Evolutionary conservation across 2,797 vertebrate species (phyloP).

Genomic region (Acomys russatus): DNA sequence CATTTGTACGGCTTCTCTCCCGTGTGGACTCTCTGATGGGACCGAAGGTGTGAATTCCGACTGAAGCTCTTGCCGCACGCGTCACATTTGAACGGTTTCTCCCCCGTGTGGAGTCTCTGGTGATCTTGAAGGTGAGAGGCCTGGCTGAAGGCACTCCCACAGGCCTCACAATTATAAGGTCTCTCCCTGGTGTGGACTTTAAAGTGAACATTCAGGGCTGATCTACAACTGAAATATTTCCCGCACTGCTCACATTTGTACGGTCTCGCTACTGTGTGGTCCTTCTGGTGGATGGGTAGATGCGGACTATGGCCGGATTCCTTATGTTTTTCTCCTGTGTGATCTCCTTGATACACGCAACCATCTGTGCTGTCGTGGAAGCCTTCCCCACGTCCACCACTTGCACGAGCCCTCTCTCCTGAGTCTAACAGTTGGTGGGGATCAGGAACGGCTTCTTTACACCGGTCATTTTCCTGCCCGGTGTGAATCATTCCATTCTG

Average conservation of each 20-base stretch:
- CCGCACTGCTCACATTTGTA: slow-evolving; percentile 42
- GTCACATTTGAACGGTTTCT: slow-evolving; percentile 78
- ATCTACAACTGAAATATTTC: slow-evolving; percentile 80
- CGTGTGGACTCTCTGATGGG: slow-evolving; percentile 39
- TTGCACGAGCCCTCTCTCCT: not conserved
- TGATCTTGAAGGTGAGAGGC: slow-evolving; percentile 76
- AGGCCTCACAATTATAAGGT: slow-evolving; percentile 68
- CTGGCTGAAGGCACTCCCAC: slow-evolving; percentile 76
- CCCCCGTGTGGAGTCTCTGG: slow-evolving; percentile 75
- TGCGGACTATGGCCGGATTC: slow-evolving; percentile 63
- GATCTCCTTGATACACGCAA: not conserved
- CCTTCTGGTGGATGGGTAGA: slow-evolving; percentile 73
- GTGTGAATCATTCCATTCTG: not conserved
- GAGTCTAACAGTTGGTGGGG: slow-evolving; percentile 32
- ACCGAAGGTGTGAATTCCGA: slow-evolving; percentile 74
- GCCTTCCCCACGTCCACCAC: slow-evolving; percentile 60
- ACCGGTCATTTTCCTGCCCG: slow-evolving; percentile 46
- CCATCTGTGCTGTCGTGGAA: slow-evolving; percentile 34
- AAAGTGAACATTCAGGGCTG: slow-evolving; percentile 70
- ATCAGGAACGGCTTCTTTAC: not conserved
- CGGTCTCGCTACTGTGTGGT: slow-evolving; percentile 72
- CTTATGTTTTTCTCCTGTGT: not conserved
- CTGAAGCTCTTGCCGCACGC: slow-evolving; percentile 77
- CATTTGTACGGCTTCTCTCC: slow-evolving; percentile 18
- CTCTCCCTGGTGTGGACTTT: slow-evolving; percentile 76